Evolutionary conservation across 1,140 invertebrate genomes (phyloP), one percentile per base, ranked within the genome.

Genomic region (Leptinotarsa texana): DNA sequence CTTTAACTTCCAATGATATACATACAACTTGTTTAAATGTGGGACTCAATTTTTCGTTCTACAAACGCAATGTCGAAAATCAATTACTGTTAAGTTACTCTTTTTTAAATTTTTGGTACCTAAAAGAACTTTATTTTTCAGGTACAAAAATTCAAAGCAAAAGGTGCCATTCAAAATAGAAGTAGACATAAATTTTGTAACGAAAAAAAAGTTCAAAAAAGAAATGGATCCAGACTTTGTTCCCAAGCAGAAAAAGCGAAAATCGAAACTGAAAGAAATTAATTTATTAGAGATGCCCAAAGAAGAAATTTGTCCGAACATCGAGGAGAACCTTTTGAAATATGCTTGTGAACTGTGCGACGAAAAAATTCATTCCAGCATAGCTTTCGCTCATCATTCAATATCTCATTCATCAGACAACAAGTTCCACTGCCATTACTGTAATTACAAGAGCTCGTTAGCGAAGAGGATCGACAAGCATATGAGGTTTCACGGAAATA

Each of bases 391-490:
- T 2, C 47, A 82, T 17, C 81, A 82, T 73, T 80, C 79, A 17
- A 77, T 76, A n/a, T 76, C 85, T 82, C 82, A 83, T 66, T 78
- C 76, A 4, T 68, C 74, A 78, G 79, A 83, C 1, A 80, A 82
- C 1, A 83, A 80, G n/a, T 82, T 84, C 4, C 80, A 82, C 49
- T 87, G 86, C 49, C 79, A 83, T 0, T 70, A 82, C 11, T 87
- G 86, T 73, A 79, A 84, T 8, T 86, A 85, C 48, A 83, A 82
- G 18, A 86, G 83, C 3, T 63, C 76, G 2, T 83, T 84, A 74
- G 84, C 83, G 27, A 85, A 83, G 67, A 80, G 84, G 61, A 78
- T 87, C 3, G 77, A 82, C 6, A 78, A 83, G 4, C 86, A 87
- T 68, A 80, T 82, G 68, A 75, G 72, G 57, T 51, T 61, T 13